Evolutionary conservation across 2,888 invertebrate species (phyloP), one percentile per base, ranked within the genome.

Genomic region (Acronicta leporina): DNA sequence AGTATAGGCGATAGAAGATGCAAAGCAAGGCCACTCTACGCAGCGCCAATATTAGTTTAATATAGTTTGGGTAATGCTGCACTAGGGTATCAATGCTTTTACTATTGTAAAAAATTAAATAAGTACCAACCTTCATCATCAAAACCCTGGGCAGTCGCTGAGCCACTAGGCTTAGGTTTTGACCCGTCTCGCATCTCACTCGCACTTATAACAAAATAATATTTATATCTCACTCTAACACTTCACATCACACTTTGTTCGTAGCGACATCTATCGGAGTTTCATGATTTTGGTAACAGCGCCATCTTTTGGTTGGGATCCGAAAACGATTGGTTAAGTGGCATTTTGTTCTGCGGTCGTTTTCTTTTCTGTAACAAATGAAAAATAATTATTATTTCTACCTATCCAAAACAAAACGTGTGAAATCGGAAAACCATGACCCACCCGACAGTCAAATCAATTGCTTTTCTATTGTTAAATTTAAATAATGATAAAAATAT

Each of bases 131-230:
- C 90, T 76, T 92, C 90, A 75, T 92, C 92, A 72, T 88, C 89
- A 52, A 87, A 83, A 64, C 86, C 88, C 70, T 87, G 90, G 82
- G 88, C 85, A 74, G 87, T 75, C 67, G 87, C 80, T 88, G 90
- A 89, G 81, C 91, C 86, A 82, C 92, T 91, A 50, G 93, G 90
- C 82, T 91, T 90, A 54, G 91, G 84, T 69, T 77, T 91, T 68
- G 89, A 85, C 73, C 92, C 90, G 84, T 94, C 92, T 92, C 92
- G 90, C 94, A 94, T 94, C 67, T 91, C 93, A 91, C 89, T 79
- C 77, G 70, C 83, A 85, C 83, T 84, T 81, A 74, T 74, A 71
- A 79, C 73, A 75, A 81, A 78, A 83, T 70, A 75, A 73, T 76
- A 81, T 76, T 80, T 81, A 83, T 75, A 82, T 79, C 73, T 68